Evolutionary conservation across 1,140 invertebrate genomes (phyloP), one percentile per base, ranked within the genome.

Genomic region (Brevipalpus yothersi): DNA sequence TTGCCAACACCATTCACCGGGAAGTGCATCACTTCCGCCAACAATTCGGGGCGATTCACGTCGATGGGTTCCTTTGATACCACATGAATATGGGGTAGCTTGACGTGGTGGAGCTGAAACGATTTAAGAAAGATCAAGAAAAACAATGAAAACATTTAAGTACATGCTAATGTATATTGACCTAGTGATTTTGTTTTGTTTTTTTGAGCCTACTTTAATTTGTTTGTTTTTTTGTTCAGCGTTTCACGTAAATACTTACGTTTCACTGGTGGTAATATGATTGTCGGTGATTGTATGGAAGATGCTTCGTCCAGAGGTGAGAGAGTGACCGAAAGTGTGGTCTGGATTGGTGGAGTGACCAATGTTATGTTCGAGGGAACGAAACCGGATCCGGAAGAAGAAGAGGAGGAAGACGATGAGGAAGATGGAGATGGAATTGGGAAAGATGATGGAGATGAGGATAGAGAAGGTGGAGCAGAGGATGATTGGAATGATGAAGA

Each of bases 1-100:
- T 71, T 91, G 88, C 88, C 88, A 92, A 72, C 88, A 91, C 86
- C 86, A 91, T 72, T 91, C 87, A 9, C 84, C 86, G 39, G 86
- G 82, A 62, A 82, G 79, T 9, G 86, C 83, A 68, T 91, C 86
- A 70, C 82, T 82, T 7, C 88, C 87, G n/a, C 87, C 87, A 43
- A 92, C 86, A 23, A 93, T 86, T 41, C 85, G 75, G 3, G 63
- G 60, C 17, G 65, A 61, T 60, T 64, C 62, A 47, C 56, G 45
- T 12, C 66, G 54, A 40, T 62, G 43, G 39, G 60, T 59, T n/a
- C 66, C 65, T 59, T 67, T 67, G 8, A 67, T 54, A 11, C 67
- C 67, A 60, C 67, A 67, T 17, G 63, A 56, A 53, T 63, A 64
- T 9, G 65, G 64, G 49, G 53, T 45, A 49, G 54, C 40, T 21